Base-by-base conservation (phyloP, 2,797 vertebrate species). In the Nannoperca australis region DNA sequence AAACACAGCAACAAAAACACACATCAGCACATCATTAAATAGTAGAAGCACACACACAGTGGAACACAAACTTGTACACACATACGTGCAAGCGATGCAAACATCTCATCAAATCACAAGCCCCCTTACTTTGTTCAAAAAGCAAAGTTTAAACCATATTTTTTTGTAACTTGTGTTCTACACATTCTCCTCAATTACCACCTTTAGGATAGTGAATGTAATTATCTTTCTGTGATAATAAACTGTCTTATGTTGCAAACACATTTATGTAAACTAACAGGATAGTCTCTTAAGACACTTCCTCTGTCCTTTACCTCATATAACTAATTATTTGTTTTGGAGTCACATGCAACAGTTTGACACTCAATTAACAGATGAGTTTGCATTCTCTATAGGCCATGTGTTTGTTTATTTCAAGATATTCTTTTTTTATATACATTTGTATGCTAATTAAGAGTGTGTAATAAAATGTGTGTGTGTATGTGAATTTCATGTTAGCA, bases 1-100 rank as follows among this genome's bases (percentile, higher is more conserved):
- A 92, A 91, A 92, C 93, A 93, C 50, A 0, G 85, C 83, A 87
- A 89, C 91, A 86, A 87, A 91, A 88, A 89, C 85, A 90, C 86
- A 91, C 88, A 89, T 88, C 88, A 82, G 86, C 86, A 85, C 85
- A 87, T 86, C 87, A 90, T 89, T 88, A 91, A 83, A 88, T 85
- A 62, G 70, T 65, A 78, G 74, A 87, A 74, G 65, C 72, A 38
- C 81, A 78, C 51, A 53, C 64, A 50, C 78, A 54, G 64, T 32
- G 11, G 32, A 68, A 47, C 70, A 61, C 51, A 76, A 66, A 80
- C 45, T 69, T 78, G 61, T 73, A 81, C 76, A 77, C 80, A 74
- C 71, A 58, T 44, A 64, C 30, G 44, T 22, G 5, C 51, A 32
- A 60, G 67, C 9, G 1, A 85, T n/a, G n/a, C n/a, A 83, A 85